A percentile compares a stretch with the other conserved stretches of the same genome.
These are phyloP conservation scores for Peribatodes rhomboidaria DNA, from an alignment of 2,888 invertebrate species.

Conservation along the genomic window DNA sequence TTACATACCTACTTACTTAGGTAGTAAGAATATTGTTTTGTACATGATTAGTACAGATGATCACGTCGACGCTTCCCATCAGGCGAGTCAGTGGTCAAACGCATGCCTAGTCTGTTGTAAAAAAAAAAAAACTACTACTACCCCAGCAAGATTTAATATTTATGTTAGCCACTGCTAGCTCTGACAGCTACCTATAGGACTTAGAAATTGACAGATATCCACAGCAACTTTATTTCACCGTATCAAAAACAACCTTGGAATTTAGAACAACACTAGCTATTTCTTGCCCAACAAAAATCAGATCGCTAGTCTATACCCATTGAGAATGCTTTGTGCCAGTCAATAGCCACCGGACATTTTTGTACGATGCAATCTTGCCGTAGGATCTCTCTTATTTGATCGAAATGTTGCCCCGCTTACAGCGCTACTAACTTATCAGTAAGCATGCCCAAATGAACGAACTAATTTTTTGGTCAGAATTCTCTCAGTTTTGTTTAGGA, in stretches of 20 bases:
- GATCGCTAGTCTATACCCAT: slow-evolving; percentile 53
- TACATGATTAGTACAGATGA: too few species aligned
- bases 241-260: slow-evolving; percentile 37
- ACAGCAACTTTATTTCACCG: not conserved
- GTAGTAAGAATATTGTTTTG: too few species aligned
- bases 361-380: slow-evolving; percentile 59
- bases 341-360: slow-evolving; percentile 75
- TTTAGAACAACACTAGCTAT: slow-evolving; percentile 43
- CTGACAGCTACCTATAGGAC: too few species aligned
- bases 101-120: too few species aligned
- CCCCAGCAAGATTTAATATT: too few species aligned
- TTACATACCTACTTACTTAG: too few species aligned
- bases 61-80: too few species aligned
- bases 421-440: not conserved
- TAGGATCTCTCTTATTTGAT: slow-evolving; percentile 67
- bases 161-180: too few species aligned
- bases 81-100: too few species aligned
- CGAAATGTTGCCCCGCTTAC: slow-evolving; percentile 67
- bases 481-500: not conserved
- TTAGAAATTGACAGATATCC: too few species aligned
- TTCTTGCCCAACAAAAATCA: slow-evolving; percentile 56
- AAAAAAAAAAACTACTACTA: too few species aligned
- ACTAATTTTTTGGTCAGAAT: not conserved
- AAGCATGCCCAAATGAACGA: not conserved
- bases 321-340: slow-evolving; percentile 65